Percentiles rank a stretch among this genome's conserved stretches.
Conservation (phyloP, 2,797 vertebrate species). For the Trachurus trachurus region DNA sequence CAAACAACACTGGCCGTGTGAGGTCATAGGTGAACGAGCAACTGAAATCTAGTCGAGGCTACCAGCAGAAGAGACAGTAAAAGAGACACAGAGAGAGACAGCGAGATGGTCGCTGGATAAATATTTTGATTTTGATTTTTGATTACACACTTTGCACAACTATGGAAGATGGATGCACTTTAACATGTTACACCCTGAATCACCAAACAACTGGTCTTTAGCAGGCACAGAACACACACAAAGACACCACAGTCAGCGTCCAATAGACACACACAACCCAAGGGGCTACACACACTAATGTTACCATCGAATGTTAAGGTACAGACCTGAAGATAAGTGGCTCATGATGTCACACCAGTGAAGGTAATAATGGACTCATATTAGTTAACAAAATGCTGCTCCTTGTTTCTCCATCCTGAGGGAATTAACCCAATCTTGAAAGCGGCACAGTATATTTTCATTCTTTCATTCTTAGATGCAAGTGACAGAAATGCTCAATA, state of each 20-base stretch:
- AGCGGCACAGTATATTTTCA: background rate
- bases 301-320: constrained; percentile 2
- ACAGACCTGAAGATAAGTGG: constrained; percentile 1
- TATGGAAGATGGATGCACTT: constrained; percentile 21
- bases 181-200: constrained; percentile 9
- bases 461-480: background rate
- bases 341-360: background rate
- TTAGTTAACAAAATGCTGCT: constrained; percentile 18
- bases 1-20: constrained; percentile 39
- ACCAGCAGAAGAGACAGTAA: constrained; percentile 2
- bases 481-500: background rate
- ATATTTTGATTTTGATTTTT: constrained; percentile 4
- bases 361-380: constrained; percentile 1
- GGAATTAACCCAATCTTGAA: constrained; percentile 2
- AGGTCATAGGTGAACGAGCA: constrained; percentile 37
- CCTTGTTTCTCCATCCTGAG: background rate
- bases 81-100: background rate
- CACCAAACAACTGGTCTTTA: constrained; percentile 22
- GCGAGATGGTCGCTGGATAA: background rate
- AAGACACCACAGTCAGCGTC: constrained; percentile 26
- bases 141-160: background rate
- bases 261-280: constrained; percentile 35
- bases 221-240: constrained; percentile 21
- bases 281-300: constrained; percentile 20
- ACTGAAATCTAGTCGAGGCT: constrained; percentile 29